phyloP scores from a whole-genome alignment of 2,797 vertebrate genomes.

The Buphagus erythrorhynchus region DNA sequence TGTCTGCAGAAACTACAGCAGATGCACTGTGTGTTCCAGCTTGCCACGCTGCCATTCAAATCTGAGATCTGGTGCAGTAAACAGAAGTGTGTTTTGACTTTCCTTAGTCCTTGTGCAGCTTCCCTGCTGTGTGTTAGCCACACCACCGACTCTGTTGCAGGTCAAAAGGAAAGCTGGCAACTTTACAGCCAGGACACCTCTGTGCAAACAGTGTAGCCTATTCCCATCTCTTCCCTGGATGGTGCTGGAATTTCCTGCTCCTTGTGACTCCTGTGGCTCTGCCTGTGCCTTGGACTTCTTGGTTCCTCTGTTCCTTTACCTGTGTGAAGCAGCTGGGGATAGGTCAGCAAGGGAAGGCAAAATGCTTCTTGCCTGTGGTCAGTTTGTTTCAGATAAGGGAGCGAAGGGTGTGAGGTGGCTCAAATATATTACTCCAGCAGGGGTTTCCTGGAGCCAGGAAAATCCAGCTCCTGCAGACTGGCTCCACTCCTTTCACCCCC shows the following conservation, averaged over 20 bases:
- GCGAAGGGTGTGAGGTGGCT: background rate
- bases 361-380: accelerated
- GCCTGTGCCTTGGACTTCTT: background rate
- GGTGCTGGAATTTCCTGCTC: background rate
- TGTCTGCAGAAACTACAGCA: background rate
- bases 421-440: background rate
- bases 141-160: background rate
- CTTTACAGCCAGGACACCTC: background rate
- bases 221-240: background rate
- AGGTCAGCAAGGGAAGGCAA: background rate
- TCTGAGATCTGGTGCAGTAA: background rate
- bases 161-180: constrained; percentile 1
- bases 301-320: background rate
- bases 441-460: constrained; percentile 33
- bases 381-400: background rate
- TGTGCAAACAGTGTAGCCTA: background rate
- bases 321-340: background rate
- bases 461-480: constrained; percentile 19
- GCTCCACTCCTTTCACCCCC: constrained; percentile 35
- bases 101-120: background rate
- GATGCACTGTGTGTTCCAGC: background rate
- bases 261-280: background rate
- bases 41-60: background rate
- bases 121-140: background rate
- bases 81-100: background rate